Percentiles rank a stretch among this genome's conserved stretches.
phyloP scores from a whole-genome alignment of 2,888 invertebrate species.

The Acanthococcus lagerstroemiae region DNA sequence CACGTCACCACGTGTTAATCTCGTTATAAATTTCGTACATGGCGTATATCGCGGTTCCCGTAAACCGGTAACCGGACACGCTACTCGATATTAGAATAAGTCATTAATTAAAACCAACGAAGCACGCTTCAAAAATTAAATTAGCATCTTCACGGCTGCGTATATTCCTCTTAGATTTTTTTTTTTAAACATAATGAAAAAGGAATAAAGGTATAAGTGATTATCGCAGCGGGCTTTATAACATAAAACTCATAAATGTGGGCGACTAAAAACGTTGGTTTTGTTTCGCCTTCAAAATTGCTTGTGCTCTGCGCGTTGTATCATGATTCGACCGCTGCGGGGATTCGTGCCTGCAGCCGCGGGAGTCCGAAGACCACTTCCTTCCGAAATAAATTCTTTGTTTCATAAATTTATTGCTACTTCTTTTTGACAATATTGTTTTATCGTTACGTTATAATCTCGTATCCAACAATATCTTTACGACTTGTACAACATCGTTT shows the following conservation, averaged over 20 bases:
- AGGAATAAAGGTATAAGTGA: constrained; percentile 18
- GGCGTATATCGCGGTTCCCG: background rate
- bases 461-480: constrained; percentile 27
- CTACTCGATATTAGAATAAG: constrained; percentile 27
- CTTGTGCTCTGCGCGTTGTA: constrained; percentile 3
- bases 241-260: constrained; percentile 24
- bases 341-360: constrained; percentile 21
- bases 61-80: constrained; percentile 6
- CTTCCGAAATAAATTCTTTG: constrained; percentile 29
- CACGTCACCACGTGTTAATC: background rate
- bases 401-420: constrained; percentile 26
- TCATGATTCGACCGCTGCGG: constrained; percentile 19
- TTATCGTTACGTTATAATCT: constrained; percentile 29
- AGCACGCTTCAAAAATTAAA: constrained; percentile 28
- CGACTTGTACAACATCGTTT: constrained; percentile 28
- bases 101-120: constrained; percentile 22
- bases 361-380: constrained; percentile 23
- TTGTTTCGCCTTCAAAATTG: too few species aligned
- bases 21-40: background rate
- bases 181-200: constrained; percentile 13
- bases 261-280: too few species aligned
- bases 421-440: constrained; percentile 28
- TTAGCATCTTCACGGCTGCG: constrained; percentile 26
- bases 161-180: constrained; percentile 13
- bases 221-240: constrained; percentile 28